These are phyloP conservation scores for Squalus acanthias DNA, from an alignment of 2,797 vertebrate genomes.

Conservation along the genomic window DNA sequence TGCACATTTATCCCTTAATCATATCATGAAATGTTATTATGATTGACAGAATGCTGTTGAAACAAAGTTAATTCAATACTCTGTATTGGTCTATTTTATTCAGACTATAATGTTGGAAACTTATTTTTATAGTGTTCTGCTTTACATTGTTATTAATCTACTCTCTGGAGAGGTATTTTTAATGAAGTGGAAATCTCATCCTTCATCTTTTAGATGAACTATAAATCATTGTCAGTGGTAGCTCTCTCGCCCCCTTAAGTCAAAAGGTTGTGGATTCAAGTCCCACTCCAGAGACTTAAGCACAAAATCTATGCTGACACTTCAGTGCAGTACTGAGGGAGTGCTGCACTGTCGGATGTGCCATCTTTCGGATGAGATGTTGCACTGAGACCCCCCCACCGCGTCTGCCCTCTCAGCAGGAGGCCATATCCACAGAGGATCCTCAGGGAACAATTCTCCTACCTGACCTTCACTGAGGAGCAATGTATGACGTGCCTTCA, in stretches of 20 bases:
- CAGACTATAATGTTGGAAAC: constrained; percentile 60
- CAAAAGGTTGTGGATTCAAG: neutral
- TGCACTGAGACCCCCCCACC: neutral
- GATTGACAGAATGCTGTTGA: constrained; percentile 62
- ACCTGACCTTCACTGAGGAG: neutral
- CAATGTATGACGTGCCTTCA: neutral
- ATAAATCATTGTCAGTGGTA: neutral
- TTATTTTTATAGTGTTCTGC: constrained; percentile 47
- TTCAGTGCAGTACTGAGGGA: neutral
- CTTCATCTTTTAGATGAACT: neutral
- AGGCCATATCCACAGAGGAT: neutral
- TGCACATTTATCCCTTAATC: constrained; percentile 63
- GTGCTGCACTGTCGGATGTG: neutral
- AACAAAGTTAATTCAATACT: constrained; percentile 68
- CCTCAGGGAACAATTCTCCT: neutral
- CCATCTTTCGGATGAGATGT: neutral
- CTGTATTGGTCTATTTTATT: constrained; percentile 70
- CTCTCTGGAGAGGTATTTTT: constrained; percentile 54
- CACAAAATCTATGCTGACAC: neutral
- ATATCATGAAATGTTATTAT: constrained; percentile 60
- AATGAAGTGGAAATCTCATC: neutral
- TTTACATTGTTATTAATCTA: constrained; percentile 66
- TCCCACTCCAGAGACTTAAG: neutral
- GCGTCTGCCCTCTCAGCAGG: neutral
- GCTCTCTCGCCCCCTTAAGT: neutral